Conservation (phyloP, 2,888 invertebrate genomes). For the Chaitophorus viminalis region DNA sequence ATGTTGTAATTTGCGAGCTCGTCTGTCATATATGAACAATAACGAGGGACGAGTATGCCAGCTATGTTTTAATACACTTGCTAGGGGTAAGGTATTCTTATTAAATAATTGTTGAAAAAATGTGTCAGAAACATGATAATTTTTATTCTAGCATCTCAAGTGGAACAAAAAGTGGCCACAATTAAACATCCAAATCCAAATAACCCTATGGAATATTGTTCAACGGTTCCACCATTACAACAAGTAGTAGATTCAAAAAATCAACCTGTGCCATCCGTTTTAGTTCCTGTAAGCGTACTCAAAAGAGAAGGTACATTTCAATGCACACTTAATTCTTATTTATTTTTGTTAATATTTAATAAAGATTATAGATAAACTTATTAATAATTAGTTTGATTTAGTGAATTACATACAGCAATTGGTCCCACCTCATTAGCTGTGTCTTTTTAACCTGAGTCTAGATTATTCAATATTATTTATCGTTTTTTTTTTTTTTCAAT, state of each 20-base stretch:
- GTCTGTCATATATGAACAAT: conserved; percentile 78
- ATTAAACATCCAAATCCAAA: conserved; percentile 75
- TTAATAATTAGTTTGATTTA: too few relatives aligned
- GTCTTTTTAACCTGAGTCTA: too few relatives aligned
- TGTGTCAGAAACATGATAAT: neutral
- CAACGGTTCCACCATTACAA: conserved; percentile 81
- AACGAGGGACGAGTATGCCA: conserved; percentile 83
- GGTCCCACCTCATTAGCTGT: too few relatives aligned
- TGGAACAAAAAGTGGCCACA: conserved; percentile 54
- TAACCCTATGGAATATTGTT: conserved; percentile 89
- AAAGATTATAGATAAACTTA: too few relatives aligned
- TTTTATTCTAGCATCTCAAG: conserved; percentile 33
- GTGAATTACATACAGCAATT: too few relatives aligned
- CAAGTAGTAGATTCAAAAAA: conserved; percentile 72
- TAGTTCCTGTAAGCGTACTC: conserved; percentile 85
- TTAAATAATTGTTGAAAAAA: neutral
- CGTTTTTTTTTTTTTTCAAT: too few relatives aligned
- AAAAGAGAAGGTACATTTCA: conserved; percentile 74
- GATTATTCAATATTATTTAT: too few relatives aligned
- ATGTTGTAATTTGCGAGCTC: conserved; percentile 79
- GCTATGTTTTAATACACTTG: conserved; percentile 75
- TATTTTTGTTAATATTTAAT: neutral
- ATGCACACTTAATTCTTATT: neutral
- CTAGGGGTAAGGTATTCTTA: conserved; percentile 67
- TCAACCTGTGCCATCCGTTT: conserved; percentile 75